These are phyloP conservation scores for Hydrochoerus hydrochaeris DNA, from an alignment of 2,113 vertebrate genomes.

Conservation along the genomic window DNA sequence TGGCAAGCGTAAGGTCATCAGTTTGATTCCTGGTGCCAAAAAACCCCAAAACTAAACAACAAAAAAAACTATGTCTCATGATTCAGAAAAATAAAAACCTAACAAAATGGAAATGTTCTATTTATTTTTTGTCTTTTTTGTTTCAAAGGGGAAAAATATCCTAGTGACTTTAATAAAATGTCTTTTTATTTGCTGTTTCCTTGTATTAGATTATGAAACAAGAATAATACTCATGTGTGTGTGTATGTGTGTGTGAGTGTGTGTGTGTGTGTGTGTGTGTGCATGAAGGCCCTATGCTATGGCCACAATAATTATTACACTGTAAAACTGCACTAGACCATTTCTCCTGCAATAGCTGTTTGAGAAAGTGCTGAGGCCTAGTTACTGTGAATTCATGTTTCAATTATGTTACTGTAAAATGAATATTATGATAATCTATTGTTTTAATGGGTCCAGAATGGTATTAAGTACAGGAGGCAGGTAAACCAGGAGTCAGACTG, in stretches of 20 bases:
- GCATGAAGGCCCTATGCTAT: constrained; percentile 71
- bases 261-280: constrained; percentile 43
- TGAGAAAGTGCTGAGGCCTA: constrained; percentile 71
- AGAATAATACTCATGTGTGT: constrained; percentile 62
- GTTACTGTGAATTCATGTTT: constrained; percentile 75
- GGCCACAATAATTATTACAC: constrained; percentile 80
- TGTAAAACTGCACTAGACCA: constrained; percentile 50
- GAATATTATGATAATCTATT: constrained; percentile 74
- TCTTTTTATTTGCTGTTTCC: constrained; percentile 79
- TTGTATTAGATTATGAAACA: constrained; percentile 77
- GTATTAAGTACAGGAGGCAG: constrained; percentile 57
- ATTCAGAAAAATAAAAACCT: constrained; percentile 10
- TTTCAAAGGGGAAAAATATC: background rate
- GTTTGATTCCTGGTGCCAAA: too few species aligned
- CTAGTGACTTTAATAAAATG: constrained; percentile 80
- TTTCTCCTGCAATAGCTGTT: constrained; percentile 74
- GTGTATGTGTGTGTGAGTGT: constrained; percentile 54
- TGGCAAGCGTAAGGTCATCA: too few species aligned
- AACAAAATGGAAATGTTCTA: constrained; percentile 39
- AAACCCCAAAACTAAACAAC: too few species aligned
- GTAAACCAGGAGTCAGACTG: constrained; percentile 18
- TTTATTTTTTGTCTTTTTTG: constrained; percentile 59
- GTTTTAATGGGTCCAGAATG: constrained; percentile 67
- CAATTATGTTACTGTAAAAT: constrained; percentile 73
- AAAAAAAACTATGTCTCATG: background rate